Evolutionary conservation across 2,888 invertebrate species (phyloP), one percentile per base, ranked within the genome.

Genomic region (Pterobdella sp.): DNA sequence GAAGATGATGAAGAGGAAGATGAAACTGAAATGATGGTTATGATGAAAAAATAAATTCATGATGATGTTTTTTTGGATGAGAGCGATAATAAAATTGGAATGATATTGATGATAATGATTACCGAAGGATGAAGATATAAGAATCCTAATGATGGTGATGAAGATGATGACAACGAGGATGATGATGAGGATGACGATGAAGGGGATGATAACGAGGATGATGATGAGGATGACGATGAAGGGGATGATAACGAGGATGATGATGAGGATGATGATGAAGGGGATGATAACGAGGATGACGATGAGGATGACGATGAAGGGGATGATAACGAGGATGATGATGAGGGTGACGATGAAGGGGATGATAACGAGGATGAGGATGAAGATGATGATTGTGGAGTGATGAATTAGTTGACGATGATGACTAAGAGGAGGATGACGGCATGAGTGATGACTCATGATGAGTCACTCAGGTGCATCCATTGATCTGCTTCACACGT

Each of bases 81-180:
- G 7, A 18, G 18, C 18, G 42, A 42, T 42, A 18, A 42, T 42
- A 18, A 42, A 7, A 18, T 14, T 42, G 42, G n/a, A n/a, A 42
- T 42, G 42, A 42, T 42, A 18, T 14, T 42, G 42, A 42, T 42
- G 42, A 42, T 42, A 18, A 42, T 42, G 42, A 42, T 42, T n/a
- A n/a, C n/a, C n/a, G n/a, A 94, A 95, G 81, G 95, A 96, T 82
- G 86, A 97, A 77, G 97, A 98, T 83, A 88, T 93, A 74, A 94
- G 94, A 0, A 88, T 92, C 75, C 86, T 97, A 37, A 87, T 97
- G 0, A 94, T 95, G 81, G 97, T 97, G 84, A 83, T 96, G 77
- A 93, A 97, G 1, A 88, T 95, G 72, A 97, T 97, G 82, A 88
- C 97, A 60, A 97, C 98, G 84, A 94, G 94, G 80, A 86, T 93